phyloP scores from a whole-genome alignment of 2,113 vertebrate genomes.

The Lota lota region DNA sequence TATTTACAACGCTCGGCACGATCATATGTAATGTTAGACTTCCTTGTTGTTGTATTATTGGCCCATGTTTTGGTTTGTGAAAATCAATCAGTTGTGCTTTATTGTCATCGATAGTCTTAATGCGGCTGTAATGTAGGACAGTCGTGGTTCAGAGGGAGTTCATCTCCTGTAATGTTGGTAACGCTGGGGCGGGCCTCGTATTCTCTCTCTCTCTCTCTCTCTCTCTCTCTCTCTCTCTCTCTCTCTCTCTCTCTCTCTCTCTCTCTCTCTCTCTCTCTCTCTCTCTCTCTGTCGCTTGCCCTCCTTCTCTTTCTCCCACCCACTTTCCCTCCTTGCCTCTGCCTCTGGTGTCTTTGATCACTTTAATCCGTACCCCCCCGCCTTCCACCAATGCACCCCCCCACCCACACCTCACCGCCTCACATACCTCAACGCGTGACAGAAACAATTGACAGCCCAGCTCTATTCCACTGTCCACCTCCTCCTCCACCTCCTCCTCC shows the following conservation, averaged over 20 bases:
- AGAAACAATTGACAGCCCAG: conserved; percentile 59
- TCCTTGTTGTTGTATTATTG: too few species aligned
- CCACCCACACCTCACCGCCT: conserved; percentile 38
- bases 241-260: too few species aligned
- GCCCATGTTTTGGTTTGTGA: conserved; percentile 26
- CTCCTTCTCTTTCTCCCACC: conserved; percentile 33
- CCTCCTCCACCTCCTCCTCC: conserved; percentile 9
- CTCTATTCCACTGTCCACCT: conserved; percentile 33
- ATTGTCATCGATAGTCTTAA: conserved; percentile 1
- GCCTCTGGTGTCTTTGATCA: conserved; percentile 69
- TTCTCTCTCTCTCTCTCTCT: too few species aligned
- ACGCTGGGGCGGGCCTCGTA: conserved; percentile 9
- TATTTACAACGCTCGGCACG: conserved; percentile 14
- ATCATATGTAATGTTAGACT: too few species aligned
- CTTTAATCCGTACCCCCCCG: conserved; percentile 63
- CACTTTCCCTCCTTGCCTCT: conserved; percentile 58
- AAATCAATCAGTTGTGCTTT: conserved; percentile 47
- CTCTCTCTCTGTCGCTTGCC: conserved; percentile 1
- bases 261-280: not conserved
- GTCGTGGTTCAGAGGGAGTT: conserved; percentile 21
- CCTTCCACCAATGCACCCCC: conserved; percentile 29
- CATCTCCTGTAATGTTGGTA: conserved; percentile 49
- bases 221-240: too few species aligned
- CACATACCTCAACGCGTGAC: conserved; percentile 64
- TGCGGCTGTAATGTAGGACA: not conserved